Base-by-base conservation (phyloP, 2,888 invertebrate genomes). In the Leptinotarsa rubiginosa region DNA sequence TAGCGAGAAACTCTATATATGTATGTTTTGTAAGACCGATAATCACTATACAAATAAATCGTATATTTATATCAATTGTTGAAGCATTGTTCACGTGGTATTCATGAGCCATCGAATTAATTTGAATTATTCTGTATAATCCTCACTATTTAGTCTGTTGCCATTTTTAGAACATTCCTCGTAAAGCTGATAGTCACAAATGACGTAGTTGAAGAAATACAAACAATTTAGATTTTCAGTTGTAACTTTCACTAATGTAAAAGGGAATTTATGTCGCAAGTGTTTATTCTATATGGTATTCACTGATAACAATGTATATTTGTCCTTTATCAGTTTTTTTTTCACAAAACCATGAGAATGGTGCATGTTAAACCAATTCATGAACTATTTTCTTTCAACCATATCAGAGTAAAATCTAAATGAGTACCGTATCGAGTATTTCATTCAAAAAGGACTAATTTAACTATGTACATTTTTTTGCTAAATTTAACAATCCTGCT, bases 51-150 rank as follows among this genome's bases (percentile, higher is more conserved):
- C 41, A 62, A 62, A 62, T 62, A 62, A 25, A 31, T 62, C 62
- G 7, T 41, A 18, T 62, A 41, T 41, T 62, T 62, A 31, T 41
- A 62, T 18, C 62, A 31, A 41, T 62, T 62, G 62, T 62, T 62
- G 18, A 41, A 41, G n/a, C 16, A 41, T 31, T 41, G 62, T 31
- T 12, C 41, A 56, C 56, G 56, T 13, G 62, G 31, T 41, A 41
- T 10, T 62, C 22, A 56, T 62, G 25, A 41, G 31, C 18, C 12
- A 62, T 31, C 31, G 62, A 41, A 25, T 62, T 41, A 62, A 41
- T 62, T 62, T 62, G n/a, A 16, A 25, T 56, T 22, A 56, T 56
- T 56, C 56, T 56, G 22, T 22, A 15, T 50, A 50, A 50, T 50
- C 50, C 12, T 50, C 50, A 50, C n/a, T 50, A 50, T 56, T 56